Base-by-base conservation (phyloP, 2,113 vertebrate genomes). In the Symphodus melops region DNA sequence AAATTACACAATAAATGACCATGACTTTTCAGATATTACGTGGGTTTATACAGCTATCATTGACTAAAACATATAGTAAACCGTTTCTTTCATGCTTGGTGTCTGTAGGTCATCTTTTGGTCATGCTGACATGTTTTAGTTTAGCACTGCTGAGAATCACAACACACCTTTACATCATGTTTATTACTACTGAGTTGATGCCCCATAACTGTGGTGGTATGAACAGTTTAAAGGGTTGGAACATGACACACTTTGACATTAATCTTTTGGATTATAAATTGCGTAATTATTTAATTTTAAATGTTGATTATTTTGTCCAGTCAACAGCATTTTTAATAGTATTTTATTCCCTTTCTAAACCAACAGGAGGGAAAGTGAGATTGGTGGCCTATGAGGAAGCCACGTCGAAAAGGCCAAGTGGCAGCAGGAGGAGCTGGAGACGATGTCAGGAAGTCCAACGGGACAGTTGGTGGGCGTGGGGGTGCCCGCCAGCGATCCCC, bases 331-430 rank as follows among this genome's bases (percentile, higher is more conserved):
- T 48, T 52, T 57, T 4, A 1, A n/a, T 28, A 42, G 28, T 33
- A 14, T 52, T 75, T 68, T 55, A 16, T 44, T 83, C 51, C 8
- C 5, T 67, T 39, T 42, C 79, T 60, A 58, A 69, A 68, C 39
- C 69, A 66, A 83, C 77, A 89, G 91, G 79, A 66, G 70, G 72
- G 72, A 83, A 79, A 86, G 64, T 75, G 75, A 89, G 86, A 86
- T 71, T 72, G 88, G 85, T 88, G 83, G 89, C 86, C 91, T 72
- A 99, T 99, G 98, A 97, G 96, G 96, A 99, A 98, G 84, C 97
- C 96, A 83, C 96, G 96, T 64, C 94, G 94, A 88, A 97, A 95
- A 89, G 91, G 93, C 71, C 95, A 94, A 81, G 95, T 93, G 90
- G 91, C 87, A 37, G 72, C 75, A 72, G 89, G 84, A 59, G 89